Evolutionary conservation across 1,140 invertebrate genomes (phyloP).

Genomic region (Schlechtendalia chinensis): DNA sequence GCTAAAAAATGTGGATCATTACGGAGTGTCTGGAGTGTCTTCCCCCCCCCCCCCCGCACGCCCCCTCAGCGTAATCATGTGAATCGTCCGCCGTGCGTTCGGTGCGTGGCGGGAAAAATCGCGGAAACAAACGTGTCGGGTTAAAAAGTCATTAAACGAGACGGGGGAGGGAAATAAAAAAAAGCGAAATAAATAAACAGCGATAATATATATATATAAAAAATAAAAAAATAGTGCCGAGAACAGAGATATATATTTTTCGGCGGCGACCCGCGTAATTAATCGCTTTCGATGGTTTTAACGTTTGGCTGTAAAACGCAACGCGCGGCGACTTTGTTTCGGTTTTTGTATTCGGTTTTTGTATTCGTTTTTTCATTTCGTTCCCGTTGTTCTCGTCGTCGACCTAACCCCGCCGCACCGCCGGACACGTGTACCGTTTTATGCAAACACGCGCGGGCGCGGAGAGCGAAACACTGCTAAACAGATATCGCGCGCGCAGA

Average conservation of each 20-base stretch:
- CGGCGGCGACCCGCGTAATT: slow-evolving; percentile 31
- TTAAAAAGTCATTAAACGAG: no score
- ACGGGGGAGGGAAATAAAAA: slow-evolving; percentile 6
- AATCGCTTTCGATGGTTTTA: slow-evolving; percentile 44
- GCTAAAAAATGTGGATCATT: no score
- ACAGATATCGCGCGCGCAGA: background rate
- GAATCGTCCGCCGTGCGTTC: no score
- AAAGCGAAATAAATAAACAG: background rate
- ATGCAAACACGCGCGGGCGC: slow-evolving; percentile 20
- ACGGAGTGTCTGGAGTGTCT: no score
- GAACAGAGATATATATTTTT: slow-evolving; percentile 41
- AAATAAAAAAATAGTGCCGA: slow-evolving; percentile 13
- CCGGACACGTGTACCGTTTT: slow-evolving; percentile 46
- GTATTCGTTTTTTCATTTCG: background rate
- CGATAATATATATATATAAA: background rate
- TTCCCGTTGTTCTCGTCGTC: background rate
- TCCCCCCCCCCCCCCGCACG: no score
- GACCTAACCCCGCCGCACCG: background rate
- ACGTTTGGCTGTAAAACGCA: slow-evolving; percentile 42
- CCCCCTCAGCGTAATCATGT: no score
- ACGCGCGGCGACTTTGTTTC: slow-evolving; percentile 16
- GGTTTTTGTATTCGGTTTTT: background rate
- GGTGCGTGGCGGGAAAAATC: no score
- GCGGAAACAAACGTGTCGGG: no score
- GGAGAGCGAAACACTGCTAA: background rate